Base-by-base conservation (phyloP, 1,140 invertebrate genomes). In the Melanaphis sacchari region DNA sequence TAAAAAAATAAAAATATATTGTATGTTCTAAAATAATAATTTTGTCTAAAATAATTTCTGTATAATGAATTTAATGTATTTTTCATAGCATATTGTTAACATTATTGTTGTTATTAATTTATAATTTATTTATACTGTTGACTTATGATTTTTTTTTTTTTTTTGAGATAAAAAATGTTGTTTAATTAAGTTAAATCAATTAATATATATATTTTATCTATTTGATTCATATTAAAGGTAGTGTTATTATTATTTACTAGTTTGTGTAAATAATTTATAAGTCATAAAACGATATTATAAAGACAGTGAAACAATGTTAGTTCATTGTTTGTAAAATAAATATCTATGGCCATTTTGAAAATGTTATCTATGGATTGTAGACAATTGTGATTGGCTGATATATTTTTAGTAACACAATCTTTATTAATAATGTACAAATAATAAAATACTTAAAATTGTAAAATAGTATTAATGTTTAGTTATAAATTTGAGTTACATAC, bases 361-460 rank as follows among this genome's bases (percentile, higher is more conserved):
- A 82, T 81, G 36, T 93, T 84, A 93, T 93, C 49, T 82, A 26
- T 82, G n/a, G 31, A 40, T 46, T 49, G 21, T 31, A 66, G 15
- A 66, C 18, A 90, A 90, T 90, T 40, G 54, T 59, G 11, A 90
- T 90, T 90, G 52, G 89, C 26, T 41, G 22, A 26, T 90, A 8
- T 41, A 22, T 66, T 38, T 66, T n/a, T 90, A 59, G 36, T 59
- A 1, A 41, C 18, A 7, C 18, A 59, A 38, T 66, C 26, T 66
- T 15, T 90, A 9, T 66, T 66, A 90, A 66, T 90, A 26, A 6
- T 66, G 1, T 54, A 49, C 26, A 84, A 49, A 38, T 54, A 93
- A 52, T 49, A 38, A 24, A 40, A 92, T 49, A 49, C 11, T 18
- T 15, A 54, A 31, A n/a, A 41, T 52, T 81, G 49, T 82, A 38